Evolutionary conservation across 2,888 invertebrate species (phyloP), one percentile per base, ranked within the genome.

Genomic region (Craniophora ligustri): DNA sequence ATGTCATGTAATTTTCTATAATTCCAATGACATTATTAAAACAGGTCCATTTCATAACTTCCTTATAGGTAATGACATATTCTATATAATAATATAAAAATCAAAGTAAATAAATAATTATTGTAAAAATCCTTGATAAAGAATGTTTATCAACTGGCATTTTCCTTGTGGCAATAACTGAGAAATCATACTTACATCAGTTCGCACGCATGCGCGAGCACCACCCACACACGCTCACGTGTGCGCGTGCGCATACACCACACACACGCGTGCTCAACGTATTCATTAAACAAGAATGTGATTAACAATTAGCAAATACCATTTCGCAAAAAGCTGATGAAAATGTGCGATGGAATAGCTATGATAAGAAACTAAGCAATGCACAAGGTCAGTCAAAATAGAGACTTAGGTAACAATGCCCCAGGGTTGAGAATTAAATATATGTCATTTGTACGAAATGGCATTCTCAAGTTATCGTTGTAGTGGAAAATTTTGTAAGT

Each of bases 231-330:
- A 54, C 38, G 14, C 45, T 14, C 35, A 41, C 44, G 53, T 35
- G 55, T 42, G 53, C 56, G 45, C 55, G 38, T 51, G 62, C 59
- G 23, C 60, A 55, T 39, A 58, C 30, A 54, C 38, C 60, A 68
- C 62, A 65, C 65, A 59, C 15, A 28, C 21, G 50, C 48, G 30
- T 19, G 2, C 35, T 34, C 66, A 76, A 79, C 72, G 73, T 76
- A 72, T 75, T 76, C 81, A 85, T 85, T 85, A 85, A 71, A 64
- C 59, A 75, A 76, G 81, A 81, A 84, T 81, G 83, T 74, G 74
- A 84, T 80, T 79, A 48, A 69, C 71, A 73, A 72, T 81, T 80
- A 78, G 62, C 67, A 62, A 72, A 76, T 75, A 53, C 70, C 63
- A 63, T 80, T 78, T 78, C 74, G 77, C 72, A 81, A 76, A 26